Conservation (phyloP, 2,888 invertebrate species). For the Oscheius sp. region DNA sequence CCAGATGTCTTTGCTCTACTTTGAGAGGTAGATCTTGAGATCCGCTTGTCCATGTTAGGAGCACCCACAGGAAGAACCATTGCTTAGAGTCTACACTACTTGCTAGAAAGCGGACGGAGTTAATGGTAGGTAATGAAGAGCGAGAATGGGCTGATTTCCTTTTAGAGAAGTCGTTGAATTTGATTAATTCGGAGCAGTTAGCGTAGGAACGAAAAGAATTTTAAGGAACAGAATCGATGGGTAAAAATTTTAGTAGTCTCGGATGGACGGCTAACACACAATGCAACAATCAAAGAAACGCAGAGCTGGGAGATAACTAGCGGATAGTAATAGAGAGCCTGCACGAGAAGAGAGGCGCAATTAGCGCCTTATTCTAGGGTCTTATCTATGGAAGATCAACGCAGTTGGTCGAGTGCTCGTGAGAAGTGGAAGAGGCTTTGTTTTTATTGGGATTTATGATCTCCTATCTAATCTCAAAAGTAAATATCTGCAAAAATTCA, state of each 20-base stretch:
- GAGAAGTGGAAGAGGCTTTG: too few relatives aligned
- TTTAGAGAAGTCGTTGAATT: not conserved
- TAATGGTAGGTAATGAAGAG: not conserved
- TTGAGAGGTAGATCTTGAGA: not conserved
- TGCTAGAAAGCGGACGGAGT: not conserved
- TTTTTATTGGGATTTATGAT: too few relatives aligned
- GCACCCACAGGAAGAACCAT: constrained; percentile 30
- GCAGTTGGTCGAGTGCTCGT: not conserved
- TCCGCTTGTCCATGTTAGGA: constrained; percentile 24
- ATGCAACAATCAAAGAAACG: constrained; percentile 32
- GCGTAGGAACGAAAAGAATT: not conserved
- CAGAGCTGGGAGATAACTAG: constrained; percentile 4
- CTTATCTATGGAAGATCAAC: not conserved
- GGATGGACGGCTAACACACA: constrained; percentile 4
- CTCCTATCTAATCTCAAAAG: too few relatives aligned
- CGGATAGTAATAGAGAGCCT: constrained; percentile 21
- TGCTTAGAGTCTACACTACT: not conserved
- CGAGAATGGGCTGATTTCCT: not conserved
- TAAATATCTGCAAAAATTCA: too few relatives aligned
- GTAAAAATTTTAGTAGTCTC: not conserved
- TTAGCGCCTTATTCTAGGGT: not conserved
- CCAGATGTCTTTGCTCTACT: not conserved
- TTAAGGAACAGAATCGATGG: not conserved
- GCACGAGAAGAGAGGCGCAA: constrained; percentile 24
- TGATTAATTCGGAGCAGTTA: not conserved